Evolutionary conservation across 2,797 vertebrate genomes (phyloP).

Genomic region (Tachyglossus aculeatus): DNA sequence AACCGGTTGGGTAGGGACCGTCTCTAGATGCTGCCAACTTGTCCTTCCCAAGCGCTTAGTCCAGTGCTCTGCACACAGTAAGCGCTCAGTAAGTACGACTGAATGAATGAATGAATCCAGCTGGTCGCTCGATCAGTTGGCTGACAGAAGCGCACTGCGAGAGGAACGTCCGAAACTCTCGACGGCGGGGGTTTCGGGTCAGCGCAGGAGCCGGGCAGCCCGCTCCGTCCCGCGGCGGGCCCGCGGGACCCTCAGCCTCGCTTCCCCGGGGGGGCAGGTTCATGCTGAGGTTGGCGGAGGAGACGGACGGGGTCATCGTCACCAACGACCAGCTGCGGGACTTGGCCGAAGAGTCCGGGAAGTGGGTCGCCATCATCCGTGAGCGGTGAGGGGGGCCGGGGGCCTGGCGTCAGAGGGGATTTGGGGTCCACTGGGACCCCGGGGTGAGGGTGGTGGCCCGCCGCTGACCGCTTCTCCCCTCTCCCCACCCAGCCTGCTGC

Average conservation of each 20-base stretch:
- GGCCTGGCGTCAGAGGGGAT: conserved; percentile 5
- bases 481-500: conserved; percentile 78
- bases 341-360: conserved; percentile 80
- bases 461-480: conserved; percentile 16
- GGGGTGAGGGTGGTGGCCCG: not conserved
- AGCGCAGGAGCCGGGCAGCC: no score
- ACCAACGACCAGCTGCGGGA: conserved; percentile 92
- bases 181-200: no score
- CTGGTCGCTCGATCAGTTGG: no score
- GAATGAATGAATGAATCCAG: no score
- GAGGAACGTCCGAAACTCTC: no score
- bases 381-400: conserved; percentile 75
- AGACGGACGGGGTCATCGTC: conserved; percentile 85
- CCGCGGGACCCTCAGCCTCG: not conserved
- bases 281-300: conserved; percentile 84
- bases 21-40: no score
- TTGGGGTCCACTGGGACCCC: not conserved
- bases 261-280: conserved; percentile 69
- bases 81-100: no score
- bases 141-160: no score
- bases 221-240: not conserved
- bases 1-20: no score
- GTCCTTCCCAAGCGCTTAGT: no score
- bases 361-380: conserved; percentile 87
- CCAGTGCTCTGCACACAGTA: no score